Percentiles rank a stretch among this genome's conserved stretches.
These are phyloP conservation scores for Pygoscelis adeliae DNA, from an alignment of 2,113 vertebrate species.

Conservation along the genomic window DNA sequence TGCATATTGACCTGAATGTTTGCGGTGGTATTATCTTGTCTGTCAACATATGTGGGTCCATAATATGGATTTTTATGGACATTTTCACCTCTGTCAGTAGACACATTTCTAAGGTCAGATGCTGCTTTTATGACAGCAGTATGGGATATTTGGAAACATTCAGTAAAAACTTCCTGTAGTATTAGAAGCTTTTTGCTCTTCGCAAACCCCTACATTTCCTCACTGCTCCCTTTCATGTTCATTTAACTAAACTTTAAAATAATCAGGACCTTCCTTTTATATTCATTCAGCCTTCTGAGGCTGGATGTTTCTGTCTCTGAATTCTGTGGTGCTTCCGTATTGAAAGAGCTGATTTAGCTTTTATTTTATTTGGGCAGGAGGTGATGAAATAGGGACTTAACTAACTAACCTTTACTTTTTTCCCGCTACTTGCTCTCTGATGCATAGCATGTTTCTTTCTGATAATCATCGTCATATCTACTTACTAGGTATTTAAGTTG, in stretches of 20 bases:
- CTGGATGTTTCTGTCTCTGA: slow-evolving; percentile 24
- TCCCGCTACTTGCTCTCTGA: neutral
- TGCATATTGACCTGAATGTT: slow-evolving; percentile 28
- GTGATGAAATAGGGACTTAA: neutral
- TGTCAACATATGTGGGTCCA: neutral
- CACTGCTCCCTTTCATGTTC: neutral
- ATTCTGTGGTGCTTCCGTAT: slow-evolving; percentile 2
- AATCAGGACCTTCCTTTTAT: neutral
- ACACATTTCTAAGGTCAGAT: neutral
- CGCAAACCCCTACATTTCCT: neutral
- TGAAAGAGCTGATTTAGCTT: slow-evolving; percentile 10
- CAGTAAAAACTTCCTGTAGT: neutral
- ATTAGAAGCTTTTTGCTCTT: neutral
- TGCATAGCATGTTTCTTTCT: neutral
- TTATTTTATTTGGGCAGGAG: neutral
- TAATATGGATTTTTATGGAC: slow-evolving; percentile 9
- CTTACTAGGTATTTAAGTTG: neutral
- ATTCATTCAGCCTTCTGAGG: slow-evolving; percentile 7
- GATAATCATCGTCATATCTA: neutral
- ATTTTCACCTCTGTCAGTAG: neutral
- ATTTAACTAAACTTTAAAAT: neutral
- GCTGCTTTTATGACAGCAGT: neutral
- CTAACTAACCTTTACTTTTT: neutral
- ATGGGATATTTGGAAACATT: neutral
- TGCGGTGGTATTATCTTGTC: neutral